Evolutionary conservation across 35 echinoderm and acorn worm genomes (phyloP).

Genomic region (Lytechinus pictus): DNA sequence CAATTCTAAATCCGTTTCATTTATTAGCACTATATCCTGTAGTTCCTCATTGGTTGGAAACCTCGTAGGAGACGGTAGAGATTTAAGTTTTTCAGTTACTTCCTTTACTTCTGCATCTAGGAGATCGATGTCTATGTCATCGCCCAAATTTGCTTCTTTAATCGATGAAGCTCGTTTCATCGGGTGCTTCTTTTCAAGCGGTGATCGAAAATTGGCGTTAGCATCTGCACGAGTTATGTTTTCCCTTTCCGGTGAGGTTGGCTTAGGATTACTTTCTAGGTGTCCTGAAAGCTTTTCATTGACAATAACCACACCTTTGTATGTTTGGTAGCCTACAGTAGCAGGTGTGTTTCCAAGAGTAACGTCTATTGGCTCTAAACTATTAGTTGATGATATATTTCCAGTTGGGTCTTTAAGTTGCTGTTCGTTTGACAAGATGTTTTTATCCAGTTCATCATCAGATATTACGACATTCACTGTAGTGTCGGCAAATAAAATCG

Average conservation of each 20-base stretch:
- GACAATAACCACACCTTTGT: constrained; percentile 1
- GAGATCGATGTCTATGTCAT: constrained; percentile 19
- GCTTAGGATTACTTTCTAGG: neutral
- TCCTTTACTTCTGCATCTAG: constrained; percentile 8
- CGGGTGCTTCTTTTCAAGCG: neutral
- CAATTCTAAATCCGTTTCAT: neutral
- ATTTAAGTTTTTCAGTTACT: neutral
- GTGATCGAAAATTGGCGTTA: neutral
- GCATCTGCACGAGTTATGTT: neutral
- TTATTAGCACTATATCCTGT: neutral
- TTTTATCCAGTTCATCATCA: neutral
- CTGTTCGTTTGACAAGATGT: neutral
- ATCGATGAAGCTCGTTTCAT: neutral
- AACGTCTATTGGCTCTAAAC: neutral
- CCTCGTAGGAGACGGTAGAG: neutral
- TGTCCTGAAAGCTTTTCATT: neutral
- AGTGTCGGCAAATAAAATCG: neutral
- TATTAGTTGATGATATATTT: neutral
- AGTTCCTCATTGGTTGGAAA: neutral
- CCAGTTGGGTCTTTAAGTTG: neutral
- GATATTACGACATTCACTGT: neutral
- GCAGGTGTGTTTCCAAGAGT: neutral
- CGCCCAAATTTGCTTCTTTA: neutral
- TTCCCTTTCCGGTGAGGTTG: neutral
- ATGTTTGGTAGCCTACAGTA: neutral